Conservation (phyloP, 2,797 vertebrate genomes). For the Synaphobranchus kaupii region DNA sequence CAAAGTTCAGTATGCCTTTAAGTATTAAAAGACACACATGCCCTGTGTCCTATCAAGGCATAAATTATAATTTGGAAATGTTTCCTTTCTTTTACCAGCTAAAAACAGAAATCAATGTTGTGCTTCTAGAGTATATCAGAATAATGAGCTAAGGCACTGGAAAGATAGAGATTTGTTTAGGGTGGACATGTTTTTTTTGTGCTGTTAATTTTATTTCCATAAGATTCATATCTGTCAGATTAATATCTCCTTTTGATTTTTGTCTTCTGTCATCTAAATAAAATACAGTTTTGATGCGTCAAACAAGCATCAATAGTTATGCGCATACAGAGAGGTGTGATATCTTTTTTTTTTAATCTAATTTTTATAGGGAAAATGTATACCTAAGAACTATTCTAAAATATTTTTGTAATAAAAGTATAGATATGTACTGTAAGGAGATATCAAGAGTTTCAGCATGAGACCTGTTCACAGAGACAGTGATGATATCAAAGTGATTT, state of each 20-base stretch:
- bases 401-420: neutral
- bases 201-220: neutral
- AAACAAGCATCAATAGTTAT: neutral
- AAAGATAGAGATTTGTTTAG: neutral
- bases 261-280: neutral
- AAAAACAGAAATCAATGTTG: neutral
- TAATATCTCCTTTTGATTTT: neutral
- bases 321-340: neutral
- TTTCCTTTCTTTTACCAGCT: neutral
- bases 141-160: neutral
- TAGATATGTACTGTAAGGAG: neutral
- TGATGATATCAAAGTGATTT: neutral
- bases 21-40: neutral
- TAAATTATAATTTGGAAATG: neutral
- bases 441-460: neutral
- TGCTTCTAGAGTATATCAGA: neutral
- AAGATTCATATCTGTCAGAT: neutral
- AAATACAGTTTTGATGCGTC: neutral
- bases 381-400: neutral
- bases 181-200: neutral
- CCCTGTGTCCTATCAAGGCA: neutral
- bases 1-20: too few species aligned
- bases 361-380: neutral
- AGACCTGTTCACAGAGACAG: neutral
- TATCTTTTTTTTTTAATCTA: neutral